These are phyloP conservation scores for Chymomyza caudatula DNA, from an alignment of 2,888 invertebrate genomes.

Conservation along the genomic window DNA sequence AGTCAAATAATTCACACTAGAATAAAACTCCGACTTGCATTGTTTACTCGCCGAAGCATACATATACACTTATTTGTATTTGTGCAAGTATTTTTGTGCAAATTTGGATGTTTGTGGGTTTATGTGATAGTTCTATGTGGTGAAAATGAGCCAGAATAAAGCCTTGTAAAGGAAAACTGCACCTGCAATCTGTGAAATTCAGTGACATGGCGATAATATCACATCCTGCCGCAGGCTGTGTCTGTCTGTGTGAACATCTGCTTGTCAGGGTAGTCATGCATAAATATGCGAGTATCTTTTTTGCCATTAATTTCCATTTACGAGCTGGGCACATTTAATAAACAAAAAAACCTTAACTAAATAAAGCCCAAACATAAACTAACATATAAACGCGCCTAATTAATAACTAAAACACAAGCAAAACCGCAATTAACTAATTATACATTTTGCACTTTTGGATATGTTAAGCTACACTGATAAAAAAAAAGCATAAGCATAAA, in stretches of 20 bases:
- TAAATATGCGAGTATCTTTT: too few relatives aligned
- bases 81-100: background rate
- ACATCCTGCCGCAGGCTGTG: background rate
- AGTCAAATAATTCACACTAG: background rate
- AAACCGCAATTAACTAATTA: constrained; percentile 69
- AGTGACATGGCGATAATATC: background rate
- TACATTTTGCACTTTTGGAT: constrained; percentile 61
- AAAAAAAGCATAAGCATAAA: constrained; percentile 4
- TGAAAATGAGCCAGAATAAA: background rate
- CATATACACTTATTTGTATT: background rate
- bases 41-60: background rate
- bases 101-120: background rate
- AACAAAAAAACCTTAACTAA: background rate
- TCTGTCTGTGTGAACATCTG: background rate
- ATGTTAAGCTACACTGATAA: background rate
- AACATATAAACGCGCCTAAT: constrained; percentile 49
- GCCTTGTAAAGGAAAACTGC: background rate
- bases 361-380: constrained; percentile 21
- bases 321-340: background rate
- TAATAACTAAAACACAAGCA: constrained; percentile 55
- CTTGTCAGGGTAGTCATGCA: background rate
- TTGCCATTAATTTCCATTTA: background rate
- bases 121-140: background rate
- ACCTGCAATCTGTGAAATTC: background rate
- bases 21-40: background rate